Evolutionary conservation across 2,113 vertebrate species (phyloP), one percentile per base, ranked within the genome.

Genomic region (Crotalus viridis): DNA sequence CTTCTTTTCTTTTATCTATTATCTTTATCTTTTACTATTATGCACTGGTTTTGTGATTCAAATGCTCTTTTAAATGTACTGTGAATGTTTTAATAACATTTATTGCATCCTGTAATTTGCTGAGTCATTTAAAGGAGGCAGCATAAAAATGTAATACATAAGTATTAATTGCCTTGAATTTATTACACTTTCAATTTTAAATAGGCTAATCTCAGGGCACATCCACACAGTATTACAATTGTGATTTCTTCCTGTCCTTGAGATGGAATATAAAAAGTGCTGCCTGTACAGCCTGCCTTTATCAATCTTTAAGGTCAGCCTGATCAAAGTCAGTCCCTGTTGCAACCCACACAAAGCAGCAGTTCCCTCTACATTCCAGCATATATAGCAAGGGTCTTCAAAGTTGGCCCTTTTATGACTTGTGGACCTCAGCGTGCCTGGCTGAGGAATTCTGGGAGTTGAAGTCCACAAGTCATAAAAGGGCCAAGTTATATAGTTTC

Each of bases 141-240:
- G 33, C 33, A 81, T 39, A 81, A 81, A 81, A 81, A 81, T 39
- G 17, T 81, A 39, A 39, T 19, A 39, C 0, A 15, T 95, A 92
- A 93, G 93, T 28, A 93, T 54, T 0, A 95, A 59, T 93, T 93
- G 46, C 64, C 93, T 86, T 46, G 33, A 17, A 90, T 96, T 93
- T 95, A 21, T 91, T 59, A 54, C 19, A 21, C 94, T 92, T 95
- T 87, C 85, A 85, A 39, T 94, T 94, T 96, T 94, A 96, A 96
- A 93, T n/a, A 19, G 81, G 96, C 92, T 61, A 93, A 85, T 95
- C 95, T 88, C 81, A 91, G 88, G 4, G 7, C 74, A 88, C 33
- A 17, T 39, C 5, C 33, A 81, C 69, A 81, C 7, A 21, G 33
- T 39, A 39, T 39, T 81, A 39, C 69, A 39, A 9, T 21, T 81